A percentile compares a stretch with the other conserved stretches of the same genome.
Conservation (phyloP, 2,888 invertebrate genomes). For the Eumerus sabulonum region DNA sequence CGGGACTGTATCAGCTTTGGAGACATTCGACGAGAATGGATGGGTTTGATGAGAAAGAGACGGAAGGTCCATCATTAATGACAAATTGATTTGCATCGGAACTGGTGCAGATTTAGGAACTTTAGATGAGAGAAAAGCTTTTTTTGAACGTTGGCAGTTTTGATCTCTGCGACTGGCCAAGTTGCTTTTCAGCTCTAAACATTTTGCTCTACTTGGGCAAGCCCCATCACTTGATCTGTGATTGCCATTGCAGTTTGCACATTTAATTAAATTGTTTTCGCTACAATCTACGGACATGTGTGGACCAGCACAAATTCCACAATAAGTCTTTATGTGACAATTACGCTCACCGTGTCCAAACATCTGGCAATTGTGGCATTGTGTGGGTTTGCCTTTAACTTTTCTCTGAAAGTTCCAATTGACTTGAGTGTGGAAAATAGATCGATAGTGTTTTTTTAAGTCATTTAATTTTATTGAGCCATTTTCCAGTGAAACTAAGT, state of each 20-base stretch:
- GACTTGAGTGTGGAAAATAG: slow-evolving; percentile 7
- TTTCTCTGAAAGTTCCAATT: slow-evolving; percentile 5
- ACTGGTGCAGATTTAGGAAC: background rate
- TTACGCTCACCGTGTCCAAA: background rate
- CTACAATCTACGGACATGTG: background rate
- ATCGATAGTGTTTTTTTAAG: background rate
- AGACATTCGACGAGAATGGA: background rate
- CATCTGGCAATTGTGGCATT: background rate
- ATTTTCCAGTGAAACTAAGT: slow-evolving; percentile 4
- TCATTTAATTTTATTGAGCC: slow-evolving; percentile 2
- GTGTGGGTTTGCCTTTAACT: background rate
- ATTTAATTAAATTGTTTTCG: background rate
- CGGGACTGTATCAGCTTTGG: too few relatives aligned
- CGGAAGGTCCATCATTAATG: background rate
- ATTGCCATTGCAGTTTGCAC: background rate
- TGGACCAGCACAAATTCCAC: background rate
- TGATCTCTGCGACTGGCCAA: background rate
- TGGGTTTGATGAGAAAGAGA: too few relatives aligned
- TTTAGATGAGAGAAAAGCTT: too few relatives aligned
- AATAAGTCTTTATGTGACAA: background rate
- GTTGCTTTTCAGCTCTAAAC: background rate
- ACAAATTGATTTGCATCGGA: background rate
- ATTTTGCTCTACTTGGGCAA: background rate
- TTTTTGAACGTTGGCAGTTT: background rate
- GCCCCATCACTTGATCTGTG: background rate